Evolutionary conservation across 2,888 invertebrate species (phyloP).

Genomic region (Nephrocerus scutellatus): DNA sequence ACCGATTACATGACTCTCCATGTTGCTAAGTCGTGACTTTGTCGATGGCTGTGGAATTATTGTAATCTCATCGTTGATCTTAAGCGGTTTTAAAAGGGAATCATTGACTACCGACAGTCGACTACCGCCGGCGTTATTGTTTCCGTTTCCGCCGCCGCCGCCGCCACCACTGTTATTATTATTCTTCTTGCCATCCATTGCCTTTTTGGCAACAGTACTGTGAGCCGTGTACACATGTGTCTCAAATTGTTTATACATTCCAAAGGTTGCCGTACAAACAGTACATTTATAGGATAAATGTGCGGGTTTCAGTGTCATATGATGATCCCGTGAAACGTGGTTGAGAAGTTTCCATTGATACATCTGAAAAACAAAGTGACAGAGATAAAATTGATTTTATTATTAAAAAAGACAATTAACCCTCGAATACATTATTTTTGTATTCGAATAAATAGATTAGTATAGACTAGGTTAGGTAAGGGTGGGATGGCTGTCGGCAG

Average conservation of each 20-base stretch:
- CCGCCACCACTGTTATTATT: conserved; percentile 24
- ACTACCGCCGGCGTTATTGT: conserved; percentile 34
- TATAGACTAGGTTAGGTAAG: too few relatives aligned
- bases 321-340: conserved; percentile 88
- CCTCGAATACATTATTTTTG: background rate
- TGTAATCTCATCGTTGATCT: conserved; percentile 84
- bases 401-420: conserved; percentile 1
- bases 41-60: conserved; percentile 77
- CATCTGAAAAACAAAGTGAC: conserved; percentile 54
- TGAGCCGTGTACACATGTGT: conserved; percentile 91
- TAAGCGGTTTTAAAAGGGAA: conserved; percentile 68
- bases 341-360: conserved; percentile 90
- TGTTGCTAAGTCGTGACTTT: conserved; percentile 45
- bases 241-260: conserved; percentile 92
- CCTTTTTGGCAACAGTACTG: conserved; percentile 80
- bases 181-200: conserved; percentile 58
- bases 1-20: conserved; percentile 48
- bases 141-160: conserved; percentile 22
- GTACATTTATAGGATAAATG: conserved; percentile 93
- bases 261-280: conserved; percentile 89
- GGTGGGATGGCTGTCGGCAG: too few relatives aligned
- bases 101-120: conserved; percentile 48
- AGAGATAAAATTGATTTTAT: conserved; percentile 31
- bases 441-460: background rate
- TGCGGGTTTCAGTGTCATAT: conserved; percentile 84